Base-by-base conservation (phyloP, 2,113 vertebrate species). In the Ageneiosus marmoratus region DNA sequence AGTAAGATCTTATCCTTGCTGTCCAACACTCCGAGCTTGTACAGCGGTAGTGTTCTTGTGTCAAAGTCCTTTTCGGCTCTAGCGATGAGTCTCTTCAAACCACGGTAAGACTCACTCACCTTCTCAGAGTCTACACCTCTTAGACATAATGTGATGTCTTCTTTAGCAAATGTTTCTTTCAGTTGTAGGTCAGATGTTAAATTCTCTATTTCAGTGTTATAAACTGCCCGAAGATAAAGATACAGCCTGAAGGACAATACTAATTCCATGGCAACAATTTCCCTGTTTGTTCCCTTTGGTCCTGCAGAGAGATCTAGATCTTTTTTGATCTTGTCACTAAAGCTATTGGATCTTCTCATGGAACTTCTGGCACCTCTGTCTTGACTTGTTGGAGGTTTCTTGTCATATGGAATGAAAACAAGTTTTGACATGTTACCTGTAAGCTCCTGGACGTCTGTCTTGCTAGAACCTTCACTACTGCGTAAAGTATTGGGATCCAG, bases 241-340 rank as follows among this genome's bases (percentile, higher is more conserved):
- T 93, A 94, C 62, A 91, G 75, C 89, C 80, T 67, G 6, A 78
- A 44, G 60, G 92, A 76, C 86, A 93, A 58, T 51, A 44, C 84
- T 7, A 93, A n/a, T 0, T 91, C 87, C 16, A 89, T 87, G 0
- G 70, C 90, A 51, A 86, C 32, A 0, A 7, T 2, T 53, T 13
- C 46, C n/a, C 50, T 81, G n/a, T 4, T 44, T 29, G 15, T 44
- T 58, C 32, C 65, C 65, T 46, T 41, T 44, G 56, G 79, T 34
- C 50, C 24, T 3, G 11, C 50, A 56, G 48, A 58, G 10, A 46
- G 7, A 22, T 60, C 80, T 22, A 48, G 34, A 20, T 16, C 7
- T 16, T 48, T 73, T 50, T 82, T 85, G 0, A 60, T 70, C 0
- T 1, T 56, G 22, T 86, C 69, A 51, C 90, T 92, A 78, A 92